phyloP scores from a whole-genome alignment of 1,140 invertebrate species.

The Orchestia grillus region DNA sequence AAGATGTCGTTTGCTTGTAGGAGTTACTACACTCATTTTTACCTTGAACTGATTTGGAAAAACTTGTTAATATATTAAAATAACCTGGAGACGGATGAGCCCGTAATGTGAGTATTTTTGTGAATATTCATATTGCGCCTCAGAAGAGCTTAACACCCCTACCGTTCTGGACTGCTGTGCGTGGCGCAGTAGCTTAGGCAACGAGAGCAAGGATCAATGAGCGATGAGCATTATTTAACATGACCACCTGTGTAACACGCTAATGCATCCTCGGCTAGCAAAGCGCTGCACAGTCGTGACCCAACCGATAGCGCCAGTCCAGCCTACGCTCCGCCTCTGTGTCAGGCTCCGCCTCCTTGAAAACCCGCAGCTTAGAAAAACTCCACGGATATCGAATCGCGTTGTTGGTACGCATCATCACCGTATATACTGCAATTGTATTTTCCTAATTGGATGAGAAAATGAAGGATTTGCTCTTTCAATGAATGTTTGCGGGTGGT shows the following conservation, averaged over 20 bases:
- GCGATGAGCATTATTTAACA: constrained; percentile 52
- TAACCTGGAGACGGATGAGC: background rate
- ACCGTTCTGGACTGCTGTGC: background rate
- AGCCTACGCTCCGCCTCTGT: background rate
- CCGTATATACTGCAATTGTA: background rate
- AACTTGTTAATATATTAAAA: background rate
- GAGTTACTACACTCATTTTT: background rate
- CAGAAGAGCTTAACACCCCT: background rate
- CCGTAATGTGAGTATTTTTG: background rate
- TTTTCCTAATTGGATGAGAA: background rate
- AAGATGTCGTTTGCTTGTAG: background rate
- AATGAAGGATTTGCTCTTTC: background rate
- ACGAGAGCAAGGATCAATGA: constrained; percentile 54
- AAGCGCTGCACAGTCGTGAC: background rate
- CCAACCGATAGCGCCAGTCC: constrained; percentile 2
- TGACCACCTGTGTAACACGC: constrained; percentile 53
- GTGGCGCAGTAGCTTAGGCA: constrained; percentile 47
- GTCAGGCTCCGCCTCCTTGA: background rate
- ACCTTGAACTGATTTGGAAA: background rate
- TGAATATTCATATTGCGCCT: background rate
- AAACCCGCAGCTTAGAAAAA: background rate
- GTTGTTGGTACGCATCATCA: background rate
- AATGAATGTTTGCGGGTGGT: background rate
- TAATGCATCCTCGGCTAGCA: constrained; percentile 39
- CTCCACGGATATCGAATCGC: background rate